Evolutionary conservation across 2,888 invertebrate species (phyloP), one percentile per base, ranked within the genome.

Genomic region (Eledona agricola): DNA sequence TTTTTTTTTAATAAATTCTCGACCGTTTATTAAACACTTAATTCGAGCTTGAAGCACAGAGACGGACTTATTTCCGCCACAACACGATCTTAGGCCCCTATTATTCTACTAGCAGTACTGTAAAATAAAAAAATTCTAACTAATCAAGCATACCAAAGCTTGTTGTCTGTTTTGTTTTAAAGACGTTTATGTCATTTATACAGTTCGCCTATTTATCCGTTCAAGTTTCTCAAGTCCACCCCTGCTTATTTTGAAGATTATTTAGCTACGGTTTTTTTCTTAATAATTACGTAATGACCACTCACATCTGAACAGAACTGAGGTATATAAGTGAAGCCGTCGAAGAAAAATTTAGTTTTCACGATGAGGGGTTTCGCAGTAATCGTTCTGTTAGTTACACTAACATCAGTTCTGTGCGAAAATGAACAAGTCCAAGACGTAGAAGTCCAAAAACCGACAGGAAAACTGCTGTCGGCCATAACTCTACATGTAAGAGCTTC

Each of bases 221-320:
- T 25, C 11, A 5, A 10, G 9, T 1, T 7, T n/a, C 2, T 5
- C 40, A 25, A 45, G 45, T 45, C 23, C 45, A 34, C 16, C 25
- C 11, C 45, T 45, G 45, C 10, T 6, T 34, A 11, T 28, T 28
- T 40, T 28, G 17, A 26, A 22, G 16, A 19, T 23, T 16, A n/a
- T 31, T 31, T 28, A 40, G 9, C 23, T 25, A 17, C 28, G 26
- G 11, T 17, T 40, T 42, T 40, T 42, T 9, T 9, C 19, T 23
- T 13, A 29, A 11, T 17, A 26, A 19, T 45, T 45, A 32, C 16
- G 34, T 45, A 45, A 45, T 17, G 16, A 45, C 25, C 22, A 45
- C 10, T 25, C 9, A 19, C 16, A 26, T 17, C 25, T 34, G 1
- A 17, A 12, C n/a, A 32, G 10, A 34, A 32, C 4, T 10, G 16